phyloP scores from a whole-genome alignment of 2,888 invertebrate species.

The Campopleginae sp. region DNA sequence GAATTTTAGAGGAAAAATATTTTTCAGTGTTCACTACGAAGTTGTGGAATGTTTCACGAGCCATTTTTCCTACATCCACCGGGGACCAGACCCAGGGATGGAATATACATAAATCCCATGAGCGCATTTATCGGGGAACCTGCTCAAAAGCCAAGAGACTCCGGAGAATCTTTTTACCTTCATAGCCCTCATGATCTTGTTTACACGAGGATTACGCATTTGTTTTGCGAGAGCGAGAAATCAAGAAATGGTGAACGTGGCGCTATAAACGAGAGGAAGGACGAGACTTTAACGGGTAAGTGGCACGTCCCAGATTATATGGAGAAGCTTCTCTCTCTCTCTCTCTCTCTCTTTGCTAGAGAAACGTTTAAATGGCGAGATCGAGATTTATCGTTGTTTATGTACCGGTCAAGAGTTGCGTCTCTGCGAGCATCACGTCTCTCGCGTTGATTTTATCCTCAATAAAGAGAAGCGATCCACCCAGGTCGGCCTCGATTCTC shows the following conservation, averaged over 20 bases:
- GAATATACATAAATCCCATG: slow-evolving; percentile 94
- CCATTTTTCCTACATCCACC: slow-evolving; percentile 83
- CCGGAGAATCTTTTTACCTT: slow-evolving; percentile 91
- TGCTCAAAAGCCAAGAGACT: slow-evolving; percentile 76
- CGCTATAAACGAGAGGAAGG: slow-evolving; percentile 77
- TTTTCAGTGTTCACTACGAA: slow-evolving; percentile 79
- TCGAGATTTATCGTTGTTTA: slow-evolving; percentile 37
- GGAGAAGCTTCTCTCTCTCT: slow-evolving; percentile 39
- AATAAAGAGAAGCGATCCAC: slow-evolving; percentile 25
- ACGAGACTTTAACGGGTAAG: slow-evolving; percentile 83
- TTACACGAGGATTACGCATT: slow-evolving; percentile 93
- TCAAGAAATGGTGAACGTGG: slow-evolving; percentile 69
- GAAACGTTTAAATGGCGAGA: slow-evolving; percentile 9
- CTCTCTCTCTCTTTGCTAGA: slow-evolving; percentile 35
- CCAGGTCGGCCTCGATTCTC: slow-evolving; percentile 72
- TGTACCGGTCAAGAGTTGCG: slow-evolving; percentile 39
- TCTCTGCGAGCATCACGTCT: slow-evolving; percentile 5
- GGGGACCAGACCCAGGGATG: slow-evolving; percentile 88
- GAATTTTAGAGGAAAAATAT: not conserved
- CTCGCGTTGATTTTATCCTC: not conserved
- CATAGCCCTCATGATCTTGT: slow-evolving; percentile 92
- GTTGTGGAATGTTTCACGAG: slow-evolving; percentile 82
- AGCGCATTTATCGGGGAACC: slow-evolving; percentile 83
- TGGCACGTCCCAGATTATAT: slow-evolving; percentile 76
- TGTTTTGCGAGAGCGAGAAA: slow-evolving; percentile 87